A percentile compares a stretch with the other conserved stretches of the same genome.
Conservation (phyloP, 2,113 vertebrate species). For the Halichoeres trimaculatus region DNA sequence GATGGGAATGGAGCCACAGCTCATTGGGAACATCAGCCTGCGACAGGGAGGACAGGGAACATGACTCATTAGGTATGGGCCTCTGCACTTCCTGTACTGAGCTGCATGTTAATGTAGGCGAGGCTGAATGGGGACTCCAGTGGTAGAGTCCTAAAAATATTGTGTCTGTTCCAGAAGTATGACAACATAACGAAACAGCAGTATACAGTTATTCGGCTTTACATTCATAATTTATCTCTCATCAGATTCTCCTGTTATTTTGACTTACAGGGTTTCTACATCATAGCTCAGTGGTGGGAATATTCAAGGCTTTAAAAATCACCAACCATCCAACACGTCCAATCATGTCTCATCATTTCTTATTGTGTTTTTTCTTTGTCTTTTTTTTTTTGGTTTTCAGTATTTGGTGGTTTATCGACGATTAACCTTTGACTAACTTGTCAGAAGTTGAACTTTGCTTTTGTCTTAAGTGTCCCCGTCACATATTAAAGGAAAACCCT, state of each 20-base stretch:
- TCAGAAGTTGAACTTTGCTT: slow-evolving; percentile 7
- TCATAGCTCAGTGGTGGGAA: too few species aligned
- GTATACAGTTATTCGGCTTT: too few species aligned
- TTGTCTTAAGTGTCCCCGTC: slow-evolving; percentile 24
- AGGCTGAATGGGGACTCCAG: slow-evolving; percentile 40
- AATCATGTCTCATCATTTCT: too few species aligned
- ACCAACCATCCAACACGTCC: too few species aligned
- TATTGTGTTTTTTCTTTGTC: too few species aligned
- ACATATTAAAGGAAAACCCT: slow-evolving; percentile 24
- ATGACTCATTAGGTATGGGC: slow-evolving; percentile 77
- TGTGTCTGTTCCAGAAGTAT: neutral
- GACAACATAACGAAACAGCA: too few species aligned
- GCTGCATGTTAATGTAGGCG: slow-evolving; percentile 68
- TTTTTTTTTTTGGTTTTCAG: neutral
- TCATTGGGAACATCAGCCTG: slow-evolving; percentile 73
- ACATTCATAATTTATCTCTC: too few species aligned
- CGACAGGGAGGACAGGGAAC: slow-evolving; percentile 66
- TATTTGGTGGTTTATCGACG: neutral
- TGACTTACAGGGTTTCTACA: too few species aligned
- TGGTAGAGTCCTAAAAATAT: slow-evolving; percentile 15
- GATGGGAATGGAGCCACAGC: slow-evolving; percentile 66
- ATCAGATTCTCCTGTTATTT: too few species aligned
- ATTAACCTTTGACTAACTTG: neutral
- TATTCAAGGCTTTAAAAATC: too few species aligned
- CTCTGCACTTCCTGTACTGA: slow-evolving; percentile 63